Evolutionary conservation across 2,888 invertebrate species (phyloP).

Genomic region (Sipunculus nudus): DNA sequence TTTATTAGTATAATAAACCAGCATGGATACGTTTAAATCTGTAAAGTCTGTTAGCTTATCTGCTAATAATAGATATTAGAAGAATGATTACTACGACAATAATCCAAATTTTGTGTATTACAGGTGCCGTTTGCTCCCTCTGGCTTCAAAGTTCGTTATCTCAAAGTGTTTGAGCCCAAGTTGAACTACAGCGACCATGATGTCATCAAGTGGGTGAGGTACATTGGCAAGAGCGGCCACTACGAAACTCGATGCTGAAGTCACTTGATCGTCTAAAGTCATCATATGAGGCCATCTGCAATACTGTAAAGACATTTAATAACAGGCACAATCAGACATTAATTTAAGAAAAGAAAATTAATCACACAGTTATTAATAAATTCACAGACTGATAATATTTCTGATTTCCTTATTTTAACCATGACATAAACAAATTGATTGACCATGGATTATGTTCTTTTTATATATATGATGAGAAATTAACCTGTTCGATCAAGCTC

Average conservation of each 20-base stretch:
- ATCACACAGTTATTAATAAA: too few relatives aligned
- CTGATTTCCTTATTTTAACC: too few relatives aligned
- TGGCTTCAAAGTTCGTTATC: conserved; percentile 98
- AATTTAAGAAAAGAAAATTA: too few relatives aligned
- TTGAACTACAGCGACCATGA: conserved; percentile 99
- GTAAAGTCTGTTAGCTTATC: background rate
- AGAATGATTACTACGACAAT: too few relatives aligned
- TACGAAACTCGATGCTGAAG: conserved; percentile 96
- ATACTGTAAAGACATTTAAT: too few relatives aligned
- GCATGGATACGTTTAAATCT: background rate
- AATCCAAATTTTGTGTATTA: conserved; percentile 13
- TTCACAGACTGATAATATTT: too few relatives aligned
- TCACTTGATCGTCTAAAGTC: background rate
- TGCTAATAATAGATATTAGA: background rate
- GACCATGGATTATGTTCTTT: too few relatives aligned
- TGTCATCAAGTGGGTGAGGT: conserved; percentile 99
- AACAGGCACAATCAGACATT: too few relatives aligned
- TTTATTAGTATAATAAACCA: background rate
- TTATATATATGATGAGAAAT: too few relatives aligned
- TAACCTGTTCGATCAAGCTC: too few relatives aligned
- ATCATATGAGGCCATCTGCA: too few relatives aligned
- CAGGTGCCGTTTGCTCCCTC: conserved; percentile 99
- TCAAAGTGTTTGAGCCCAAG: conserved; percentile 99
- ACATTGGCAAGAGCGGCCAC: conserved; percentile 98
- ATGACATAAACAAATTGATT: too few relatives aligned